Conservation (phyloP, 2,113 vertebrate species). For the Seriola dumerili region DNA sequence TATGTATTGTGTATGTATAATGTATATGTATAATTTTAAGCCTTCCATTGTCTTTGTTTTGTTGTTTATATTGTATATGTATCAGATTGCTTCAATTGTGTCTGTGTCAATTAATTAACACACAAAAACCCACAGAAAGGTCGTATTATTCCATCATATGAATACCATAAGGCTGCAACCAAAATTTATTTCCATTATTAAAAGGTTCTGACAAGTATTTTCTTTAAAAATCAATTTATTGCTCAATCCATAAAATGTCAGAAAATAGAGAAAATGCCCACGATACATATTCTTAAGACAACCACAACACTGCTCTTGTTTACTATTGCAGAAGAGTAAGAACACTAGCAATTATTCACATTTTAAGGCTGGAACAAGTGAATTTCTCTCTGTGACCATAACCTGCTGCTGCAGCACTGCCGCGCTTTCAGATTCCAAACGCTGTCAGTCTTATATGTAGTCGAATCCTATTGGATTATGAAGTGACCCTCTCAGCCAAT, state of each 20-base stretch:
- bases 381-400: not conserved
- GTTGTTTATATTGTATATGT: no score
- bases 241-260: no score
- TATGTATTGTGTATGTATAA: no score
- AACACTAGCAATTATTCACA: not conserved
- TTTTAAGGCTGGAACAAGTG: not conserved
- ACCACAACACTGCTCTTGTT: no score
- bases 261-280: not conserved
- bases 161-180: not conserved
- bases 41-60: no score
- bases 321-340: not conserved
- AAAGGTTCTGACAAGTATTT: not conserved
- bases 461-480: conserved; percentile 71
- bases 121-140: not conserved
- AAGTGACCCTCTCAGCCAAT: conserved; percentile 68
- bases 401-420: not conserved
- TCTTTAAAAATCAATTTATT: not conserved
- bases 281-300: no score
- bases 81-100: no score
- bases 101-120: no score
- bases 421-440: conserved; percentile 69
- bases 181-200: not conserved
- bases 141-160: not conserved
- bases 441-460: conserved; percentile 28
- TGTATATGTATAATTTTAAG: no score